Evolutionary conservation across 2,888 invertebrate species (phyloP).

Genomic region (Tipula unca): DNA sequence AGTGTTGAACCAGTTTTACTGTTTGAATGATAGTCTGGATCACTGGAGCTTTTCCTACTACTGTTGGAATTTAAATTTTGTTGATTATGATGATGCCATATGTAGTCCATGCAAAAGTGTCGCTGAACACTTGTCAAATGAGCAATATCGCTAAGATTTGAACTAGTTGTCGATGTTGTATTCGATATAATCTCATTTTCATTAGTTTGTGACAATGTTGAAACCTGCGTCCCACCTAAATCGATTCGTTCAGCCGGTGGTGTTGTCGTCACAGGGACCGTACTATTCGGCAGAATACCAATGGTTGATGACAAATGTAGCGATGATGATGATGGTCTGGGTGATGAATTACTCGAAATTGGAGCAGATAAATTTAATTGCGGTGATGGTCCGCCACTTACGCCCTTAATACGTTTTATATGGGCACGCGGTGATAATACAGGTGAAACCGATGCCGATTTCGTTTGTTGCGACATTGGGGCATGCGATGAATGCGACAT

Average conservation of each 20-base stretch:
- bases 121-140: slow-evolving; percentile 53
- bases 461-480: slow-evolving; percentile 19
- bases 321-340: slow-evolving; percentile 24
- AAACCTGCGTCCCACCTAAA: slow-evolving; percentile 24
- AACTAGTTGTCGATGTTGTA: slow-evolving; percentile 40
- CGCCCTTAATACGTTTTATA: slow-evolving; percentile 24
- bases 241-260: slow-evolving; percentile 26
- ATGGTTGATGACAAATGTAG: slow-evolving; percentile 23
- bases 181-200: slow-evolving; percentile 43
- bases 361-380: not conserved
- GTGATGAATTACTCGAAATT: not conserved
- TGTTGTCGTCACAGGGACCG: slow-evolving; percentile 34
- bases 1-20: slow-evolving; percentile 39
- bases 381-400: not conserved
- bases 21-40: not conserved
- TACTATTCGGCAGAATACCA: slow-evolving; percentile 24
- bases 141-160: slow-evolving; percentile 37
- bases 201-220: slow-evolving; percentile 32
- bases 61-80: slow-evolving; percentile 31
- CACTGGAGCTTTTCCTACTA: not conserved
- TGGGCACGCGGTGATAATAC: slow-evolving; percentile 20
- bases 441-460: not conserved
- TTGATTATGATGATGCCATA: slow-evolving; percentile 61
- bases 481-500: slow-evolving; percentile 46
- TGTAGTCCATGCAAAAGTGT: slow-evolving; percentile 66